Evolutionary conservation across 2,888 invertebrate genomes (phyloP), one percentile per base, ranked within the genome.

Genomic region (Eristalis pertinax): DNA sequence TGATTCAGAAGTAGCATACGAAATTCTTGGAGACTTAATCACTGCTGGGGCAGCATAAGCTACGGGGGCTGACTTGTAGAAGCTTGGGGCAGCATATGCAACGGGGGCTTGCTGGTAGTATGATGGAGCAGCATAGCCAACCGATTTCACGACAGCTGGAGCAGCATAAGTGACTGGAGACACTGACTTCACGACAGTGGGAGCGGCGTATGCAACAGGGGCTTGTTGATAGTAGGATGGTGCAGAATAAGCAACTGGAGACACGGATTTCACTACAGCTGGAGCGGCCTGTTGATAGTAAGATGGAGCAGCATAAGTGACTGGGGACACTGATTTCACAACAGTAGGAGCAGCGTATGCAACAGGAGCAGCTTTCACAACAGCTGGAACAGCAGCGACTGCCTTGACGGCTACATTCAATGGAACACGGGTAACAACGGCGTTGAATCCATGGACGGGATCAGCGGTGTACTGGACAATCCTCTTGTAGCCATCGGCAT

Each of bases 391-490:
- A 60, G 60, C 60, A 26, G 60, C 60, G 26, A 81, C 69, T 11
- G 68, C 22, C 29, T 73, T 73, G 13, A 89, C 83, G 22, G 89
- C 89, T 13, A 70, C 80, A 35, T 82, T 64, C 38, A 87, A 65
- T 43, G 88, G 89, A 24, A 87, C 77, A 63, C 89, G 88, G 7
- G 73, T 70, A 4, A 90, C 90, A 79, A 89, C 88, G 15, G 90
- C 90, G 64, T 90, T 90, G 85, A 90, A 90, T 68, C 90, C 90
- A 63, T 84, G 90, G 22, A 88, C 88, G 22, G 79, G 78, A 89
- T 90, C 90, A 38, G 90, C 89, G 10, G 86, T 89, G 62, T 90
- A 90, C 22, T 90, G 89, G 5, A 90, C 90, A 64, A 89, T 85
- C 64, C 90, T 85, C 65, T 83, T 88, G 67, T 89, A 88, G 26